phyloP scores from a whole-genome alignment of 1,140 invertebrate genomes.

The Lanistes nyassanus region DNA sequence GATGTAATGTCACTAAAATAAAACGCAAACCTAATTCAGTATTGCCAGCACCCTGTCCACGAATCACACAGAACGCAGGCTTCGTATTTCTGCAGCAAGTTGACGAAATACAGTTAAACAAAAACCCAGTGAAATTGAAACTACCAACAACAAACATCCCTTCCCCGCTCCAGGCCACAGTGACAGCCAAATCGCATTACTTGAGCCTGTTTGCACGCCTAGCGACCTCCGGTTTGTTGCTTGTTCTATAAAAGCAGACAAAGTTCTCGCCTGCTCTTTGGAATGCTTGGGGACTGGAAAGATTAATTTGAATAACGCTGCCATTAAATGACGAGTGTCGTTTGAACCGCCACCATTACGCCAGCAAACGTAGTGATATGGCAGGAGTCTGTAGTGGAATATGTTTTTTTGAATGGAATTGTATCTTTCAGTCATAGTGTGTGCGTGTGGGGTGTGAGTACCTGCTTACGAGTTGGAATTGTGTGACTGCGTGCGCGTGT shows the following conservation, averaged over 20 bases:
- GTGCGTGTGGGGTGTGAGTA: not conserved
- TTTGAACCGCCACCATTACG: not conserved
- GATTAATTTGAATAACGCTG: slow-evolving; percentile 13
- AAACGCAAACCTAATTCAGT: too few relatives aligned
- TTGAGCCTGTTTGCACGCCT: slow-evolving; percentile 5
- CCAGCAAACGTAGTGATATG: slow-evolving; percentile 6
- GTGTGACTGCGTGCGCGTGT: not conserved
- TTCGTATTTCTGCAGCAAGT: not conserved
- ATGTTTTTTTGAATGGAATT: not conserved
- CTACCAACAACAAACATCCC: slow-evolving; percentile 1
- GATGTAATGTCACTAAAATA: too few relatives aligned
- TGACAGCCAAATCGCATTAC: slow-evolving; percentile 15
- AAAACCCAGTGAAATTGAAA: not conserved
- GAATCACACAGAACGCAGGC: not conserved
- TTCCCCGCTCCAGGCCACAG: not conserved
- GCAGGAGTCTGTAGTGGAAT: not conserved
- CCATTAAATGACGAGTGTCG: slow-evolving; percentile 19
- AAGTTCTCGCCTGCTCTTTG: not conserved
- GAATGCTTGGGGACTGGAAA: not conserved
- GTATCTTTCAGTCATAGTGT: not conserved
- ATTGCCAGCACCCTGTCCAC: not conserved
- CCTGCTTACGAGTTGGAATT: not conserved
- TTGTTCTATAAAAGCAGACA: slow-evolving; percentile 6
- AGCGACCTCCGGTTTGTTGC: not conserved
- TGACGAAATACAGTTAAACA: not conserved